Conservation (phyloP, 2,797 vertebrate species). For the Streptopelia turtur region DNA sequence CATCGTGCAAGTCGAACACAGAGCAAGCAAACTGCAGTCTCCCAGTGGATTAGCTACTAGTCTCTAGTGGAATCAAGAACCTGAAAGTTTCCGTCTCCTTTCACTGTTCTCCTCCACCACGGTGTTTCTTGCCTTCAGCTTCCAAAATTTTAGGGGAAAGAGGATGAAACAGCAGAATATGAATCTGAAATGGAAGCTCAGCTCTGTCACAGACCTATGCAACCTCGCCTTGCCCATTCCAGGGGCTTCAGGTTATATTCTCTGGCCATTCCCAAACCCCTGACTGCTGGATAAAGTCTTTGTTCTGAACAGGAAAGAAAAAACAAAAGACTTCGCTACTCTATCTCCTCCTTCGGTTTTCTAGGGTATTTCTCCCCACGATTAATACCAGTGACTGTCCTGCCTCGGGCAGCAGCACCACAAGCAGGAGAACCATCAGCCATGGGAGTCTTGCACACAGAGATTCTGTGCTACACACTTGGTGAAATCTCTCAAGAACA, state of each 20-base stretch:
- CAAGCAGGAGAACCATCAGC: neutral
- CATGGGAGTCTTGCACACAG: accelerated
- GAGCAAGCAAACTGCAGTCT: neutral
- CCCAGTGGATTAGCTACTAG: neutral
- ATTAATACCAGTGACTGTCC: too few species aligned
- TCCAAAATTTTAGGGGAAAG: neutral
- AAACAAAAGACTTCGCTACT: neutral
- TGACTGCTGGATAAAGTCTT: neutral
- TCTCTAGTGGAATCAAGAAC: neutral
- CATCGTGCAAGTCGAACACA: accelerated
- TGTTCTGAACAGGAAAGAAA: neutral
- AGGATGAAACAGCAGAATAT: neutral
- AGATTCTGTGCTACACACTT: neutral
- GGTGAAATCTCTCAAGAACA: neutral
- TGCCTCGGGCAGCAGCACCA: neutral
- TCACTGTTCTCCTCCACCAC: accelerated
- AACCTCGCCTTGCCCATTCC: neutral
- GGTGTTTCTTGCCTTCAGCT: neutral
- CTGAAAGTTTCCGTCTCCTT: neutral
- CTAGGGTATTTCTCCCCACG: accelerated
- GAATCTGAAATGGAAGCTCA: neutral
- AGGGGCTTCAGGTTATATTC: neutral
- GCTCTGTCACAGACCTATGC: neutral
- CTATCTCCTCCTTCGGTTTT: neutral
- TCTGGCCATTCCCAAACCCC: neutral